A percentile compares a stretch with the other conserved stretches of the same genome.
Evolutionary conservation across 2,888 invertebrate species (phyloP).

Genomic region (Lysandra bellargus): DNA sequence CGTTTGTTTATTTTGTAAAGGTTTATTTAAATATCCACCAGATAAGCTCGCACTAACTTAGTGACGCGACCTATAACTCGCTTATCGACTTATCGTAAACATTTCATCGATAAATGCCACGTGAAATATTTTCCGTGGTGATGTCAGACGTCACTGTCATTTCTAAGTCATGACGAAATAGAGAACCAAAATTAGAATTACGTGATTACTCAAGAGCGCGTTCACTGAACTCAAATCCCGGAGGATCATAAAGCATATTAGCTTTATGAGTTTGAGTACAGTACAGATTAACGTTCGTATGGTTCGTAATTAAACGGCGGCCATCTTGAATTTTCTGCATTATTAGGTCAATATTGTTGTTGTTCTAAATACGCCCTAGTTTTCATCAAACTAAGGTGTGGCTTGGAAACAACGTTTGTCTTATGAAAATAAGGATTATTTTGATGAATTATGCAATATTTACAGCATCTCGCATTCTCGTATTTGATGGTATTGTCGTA

Average conservation of each 20-base stretch:
- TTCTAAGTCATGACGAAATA: conserved; percentile 63
- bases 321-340: conserved; percentile 16
- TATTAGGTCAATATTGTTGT: conserved; percentile 1
- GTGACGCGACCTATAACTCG: conserved; percentile 46
- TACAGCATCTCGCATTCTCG: not conserved
- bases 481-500: not conserved
- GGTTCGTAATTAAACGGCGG: conserved; percentile 12
- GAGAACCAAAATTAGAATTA: conserved; percentile 64
- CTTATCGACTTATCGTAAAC: not conserved
- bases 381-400: not conserved
- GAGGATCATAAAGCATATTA: conserved; percentile 37
- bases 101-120: conserved; percentile 16
- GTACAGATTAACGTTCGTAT: conserved; percentile 23
- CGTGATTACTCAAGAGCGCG: conserved; percentile 58
- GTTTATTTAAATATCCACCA: conserved; percentile 66
- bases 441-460: not conserved
- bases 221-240: conserved; percentile 58
- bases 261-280: conserved; percentile 27
- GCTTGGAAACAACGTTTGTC: not conserved
- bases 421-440: not conserved
- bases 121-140: conserved; percentile 45
- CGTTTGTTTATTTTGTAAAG: conserved; percentile 75
- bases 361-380: not conserved
- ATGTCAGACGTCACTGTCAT: conserved; percentile 64
- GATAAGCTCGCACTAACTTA: conserved; percentile 60